phyloP scores from a whole-genome alignment of 2,797 vertebrate species.

The Geotrypetes seraphini region DNA sequence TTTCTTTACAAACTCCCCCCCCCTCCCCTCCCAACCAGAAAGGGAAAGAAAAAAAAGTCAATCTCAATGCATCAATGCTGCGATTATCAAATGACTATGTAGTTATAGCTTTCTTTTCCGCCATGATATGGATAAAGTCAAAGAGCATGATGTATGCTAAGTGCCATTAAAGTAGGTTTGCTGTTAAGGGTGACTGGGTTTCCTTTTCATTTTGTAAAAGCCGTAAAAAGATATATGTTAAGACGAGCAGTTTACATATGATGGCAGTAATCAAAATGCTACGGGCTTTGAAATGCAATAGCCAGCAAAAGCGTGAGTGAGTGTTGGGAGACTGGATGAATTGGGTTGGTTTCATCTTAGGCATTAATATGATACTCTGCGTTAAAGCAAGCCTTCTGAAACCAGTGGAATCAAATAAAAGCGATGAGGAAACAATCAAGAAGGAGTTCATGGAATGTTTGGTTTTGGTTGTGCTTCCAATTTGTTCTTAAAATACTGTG shows the following conservation, averaged over 20 bases:
- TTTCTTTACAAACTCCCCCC: constrained; percentile 24
- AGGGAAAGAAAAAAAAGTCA: constrained; percentile 4
- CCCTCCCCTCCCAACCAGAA: constrained; percentile 1
- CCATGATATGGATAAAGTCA: constrained; percentile 12
- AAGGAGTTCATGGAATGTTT: too few species aligned
- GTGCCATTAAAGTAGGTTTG: constrained; percentile 4
- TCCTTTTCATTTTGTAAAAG: constrained; percentile 9
- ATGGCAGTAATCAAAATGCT: too few species aligned
- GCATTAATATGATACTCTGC: too few species aligned
- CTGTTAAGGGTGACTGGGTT: background rate
- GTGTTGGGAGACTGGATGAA: too few species aligned
- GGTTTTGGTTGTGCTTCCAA: too few species aligned
- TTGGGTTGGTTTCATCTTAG: too few species aligned
- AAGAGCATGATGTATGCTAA: constrained; percentile 19
- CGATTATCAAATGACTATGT: constrained; percentile 21
- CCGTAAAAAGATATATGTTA: constrained; percentile 4
- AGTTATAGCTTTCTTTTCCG: constrained; percentile 11
- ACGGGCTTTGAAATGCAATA: background rate
- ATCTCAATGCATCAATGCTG: constrained; percentile 19
- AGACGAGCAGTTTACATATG: rapidly evolving
- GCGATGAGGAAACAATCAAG: too few species aligned
- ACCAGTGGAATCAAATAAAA: too few species aligned
- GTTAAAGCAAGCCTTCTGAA: too few species aligned
- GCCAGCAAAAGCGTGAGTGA: too few species aligned
- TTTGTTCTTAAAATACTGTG: too few species aligned